Base-by-base conservation (phyloP, 2,113 vertebrate genomes). In the Synodontis membranacea region DNA sequence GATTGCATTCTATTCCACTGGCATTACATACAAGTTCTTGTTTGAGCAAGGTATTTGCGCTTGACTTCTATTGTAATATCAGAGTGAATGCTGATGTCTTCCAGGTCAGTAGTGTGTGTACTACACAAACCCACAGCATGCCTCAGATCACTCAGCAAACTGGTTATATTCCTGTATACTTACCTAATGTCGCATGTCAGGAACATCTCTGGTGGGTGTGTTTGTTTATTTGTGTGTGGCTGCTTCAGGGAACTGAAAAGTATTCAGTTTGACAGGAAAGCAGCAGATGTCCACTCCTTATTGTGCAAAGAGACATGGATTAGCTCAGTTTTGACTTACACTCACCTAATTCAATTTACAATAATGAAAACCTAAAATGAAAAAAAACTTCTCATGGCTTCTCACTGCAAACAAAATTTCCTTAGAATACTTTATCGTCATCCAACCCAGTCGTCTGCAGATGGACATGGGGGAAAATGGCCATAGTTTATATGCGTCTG, bases 81-180 rank as follows among this genome's bases (percentile, higher is more conserved):
- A 39, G 50, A 58, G 25, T 84, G 54, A 78, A 78, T 80, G 42
- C 46, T 80, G 31, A 85, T 79, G 31, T 80, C 54, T 78, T 85
- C 28, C 60, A 85, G 84, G 74, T 85, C 74, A 79, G 44, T 25
- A 31, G 56, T 10, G 70, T 42, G 28, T 78, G 56, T 76, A 56
- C 83, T 58, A 48, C 42, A 14, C 52, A 54, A 14, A 60, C 39
- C 39, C 58, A 78, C 31, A 11, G 17, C 42, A 75, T 80, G 54
- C 37, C 23, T 85, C 54, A 48, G n/a, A 74, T 50, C 72, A 76
- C 54, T 14, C 10, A 60, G 37, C 23, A 44, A 84, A n/a, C 21
- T 21, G 4, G 17, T 42, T 44, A n/a, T 54, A 75, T 15, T 58
- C 21, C 42, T 60, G 39, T 34, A 44, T 15, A 39, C 31, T 31